Evolutionary conservation across 2,797 vertebrate species (phyloP).

Genomic region (Coregonus suidteri): DNA sequence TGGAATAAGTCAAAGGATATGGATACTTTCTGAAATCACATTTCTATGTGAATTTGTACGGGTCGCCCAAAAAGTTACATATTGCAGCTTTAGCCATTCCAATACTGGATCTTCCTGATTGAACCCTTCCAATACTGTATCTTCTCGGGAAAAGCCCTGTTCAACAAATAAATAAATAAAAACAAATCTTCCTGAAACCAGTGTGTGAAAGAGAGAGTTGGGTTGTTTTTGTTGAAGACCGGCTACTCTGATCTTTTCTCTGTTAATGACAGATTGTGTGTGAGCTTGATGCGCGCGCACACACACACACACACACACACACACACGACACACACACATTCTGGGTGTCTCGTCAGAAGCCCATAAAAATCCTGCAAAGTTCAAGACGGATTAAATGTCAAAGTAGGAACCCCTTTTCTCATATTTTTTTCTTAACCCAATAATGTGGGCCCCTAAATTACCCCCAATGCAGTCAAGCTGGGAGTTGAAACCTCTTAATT

Average conservation of each 20-base stretch:
- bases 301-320: neutral
- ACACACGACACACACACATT: neutral
- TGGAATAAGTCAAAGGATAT: too few species aligned
- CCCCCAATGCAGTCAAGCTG: neutral
- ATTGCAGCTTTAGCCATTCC: too few species aligned
- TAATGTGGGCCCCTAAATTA: neutral
- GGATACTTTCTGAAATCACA: too few species aligned
- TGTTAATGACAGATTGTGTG: neutral
- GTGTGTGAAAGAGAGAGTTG: neutral
- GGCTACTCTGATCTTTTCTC: neutral
- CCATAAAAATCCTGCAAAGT: neutral
- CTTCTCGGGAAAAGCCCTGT: neutral
- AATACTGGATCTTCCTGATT: too few species aligned
- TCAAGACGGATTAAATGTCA: slow-evolving; percentile 1
- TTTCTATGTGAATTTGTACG: too few species aligned
- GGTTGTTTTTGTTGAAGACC: neutral
- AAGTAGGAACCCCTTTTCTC: neutral
- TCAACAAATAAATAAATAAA: too few species aligned
- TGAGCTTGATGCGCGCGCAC: neutral
- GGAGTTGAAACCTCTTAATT: neutral
- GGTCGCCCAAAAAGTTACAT: too few species aligned
- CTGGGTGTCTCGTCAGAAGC: neutral
- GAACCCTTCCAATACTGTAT: too few species aligned
- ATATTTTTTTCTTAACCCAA: neutral
- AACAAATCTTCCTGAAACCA: neutral